These are phyloP conservation scores for Nesometra sesokonis DNA, from an alignment of 35 echinoderm and acorn worm genomes.

Conservation along the genomic window DNA sequence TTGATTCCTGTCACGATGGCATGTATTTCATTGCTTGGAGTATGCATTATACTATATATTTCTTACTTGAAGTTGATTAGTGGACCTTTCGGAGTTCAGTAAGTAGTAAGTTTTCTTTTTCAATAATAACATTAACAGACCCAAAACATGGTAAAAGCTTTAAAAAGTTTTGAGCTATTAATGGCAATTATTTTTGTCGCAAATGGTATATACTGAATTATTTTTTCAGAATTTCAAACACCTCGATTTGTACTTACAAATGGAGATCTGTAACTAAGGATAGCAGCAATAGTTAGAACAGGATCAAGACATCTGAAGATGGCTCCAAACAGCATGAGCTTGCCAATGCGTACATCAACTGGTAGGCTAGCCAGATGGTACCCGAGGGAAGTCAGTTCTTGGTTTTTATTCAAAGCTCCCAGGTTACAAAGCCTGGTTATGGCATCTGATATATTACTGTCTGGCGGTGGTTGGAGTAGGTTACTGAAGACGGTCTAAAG, in stretches of 20 bases:
- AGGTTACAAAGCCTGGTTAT: constrained; percentile 41
- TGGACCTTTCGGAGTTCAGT: too few species aligned
- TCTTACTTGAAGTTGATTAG: too few species aligned
- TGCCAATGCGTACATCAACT: constrained; percentile 59
- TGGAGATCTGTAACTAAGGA: constrained; percentile 62
- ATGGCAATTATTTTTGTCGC: background rate
- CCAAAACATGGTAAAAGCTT: too few species aligned
- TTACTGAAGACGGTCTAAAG: constrained; percentile 38
- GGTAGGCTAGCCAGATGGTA: constrained; percentile 57
- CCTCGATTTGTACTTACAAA: constrained; percentile 27
- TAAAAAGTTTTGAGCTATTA: background rate
- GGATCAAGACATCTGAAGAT: constrained; percentile 64
- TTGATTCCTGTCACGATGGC: too few species aligned
- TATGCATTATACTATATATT: too few species aligned
- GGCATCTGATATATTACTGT: constrained; percentile 36
- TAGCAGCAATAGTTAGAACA: constrained; percentile 58
- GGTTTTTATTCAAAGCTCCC: constrained; percentile 27
- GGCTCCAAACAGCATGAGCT: constrained; percentile 62
- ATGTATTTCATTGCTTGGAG: too few species aligned
- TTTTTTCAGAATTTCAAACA: background rate
- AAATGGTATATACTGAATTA: background rate
- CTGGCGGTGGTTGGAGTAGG: constrained; percentile 41
- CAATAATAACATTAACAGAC: too few species aligned
- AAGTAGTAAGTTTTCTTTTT: too few species aligned
- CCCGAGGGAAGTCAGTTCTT: constrained; percentile 44